Percentiles rank a stretch among this genome's conserved stretches.
phyloP scores from a whole-genome alignment of 2,797 vertebrate species.

The Lycodopsis pacificus region DNA sequence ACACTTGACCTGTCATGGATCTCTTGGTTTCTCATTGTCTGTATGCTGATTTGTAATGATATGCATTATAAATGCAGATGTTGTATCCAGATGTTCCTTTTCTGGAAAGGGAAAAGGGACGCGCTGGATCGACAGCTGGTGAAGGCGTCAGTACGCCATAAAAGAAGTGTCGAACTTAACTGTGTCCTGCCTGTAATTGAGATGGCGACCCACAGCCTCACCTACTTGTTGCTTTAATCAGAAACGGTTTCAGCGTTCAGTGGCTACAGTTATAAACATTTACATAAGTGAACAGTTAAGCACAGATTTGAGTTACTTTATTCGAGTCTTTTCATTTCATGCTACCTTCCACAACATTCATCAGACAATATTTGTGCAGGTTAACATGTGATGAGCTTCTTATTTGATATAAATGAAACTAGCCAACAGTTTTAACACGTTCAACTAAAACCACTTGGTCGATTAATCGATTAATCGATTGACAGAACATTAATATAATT shows the following conservation, averaged over 20 bases:
- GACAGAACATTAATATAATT: no score
- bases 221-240: neutral
- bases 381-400: no score
- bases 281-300: no score
- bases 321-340: neutral
- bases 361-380: neutral
- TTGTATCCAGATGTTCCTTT: constrained; percentile 46
- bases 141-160: neutral
- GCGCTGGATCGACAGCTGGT: neutral
- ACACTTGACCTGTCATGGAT: constrained; percentile 13
- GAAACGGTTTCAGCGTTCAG: neutral
- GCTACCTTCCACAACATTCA: neutral
- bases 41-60: constrained; percentile 1
- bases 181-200: neutral
- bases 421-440: no score
- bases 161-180: neutral
- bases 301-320: no score
- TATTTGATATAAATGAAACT: no score
- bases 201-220: neutral
- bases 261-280: neutral
- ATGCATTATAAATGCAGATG: constrained; percentile 31
- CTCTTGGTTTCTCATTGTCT: constrained; percentile 41
- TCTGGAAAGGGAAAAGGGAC: constrained; percentile 12
- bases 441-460: no score
- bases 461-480: no score